Base-by-base conservation (phyloP, 2,888 invertebrate genomes). In the Deladenus siricidicola region DNA sequence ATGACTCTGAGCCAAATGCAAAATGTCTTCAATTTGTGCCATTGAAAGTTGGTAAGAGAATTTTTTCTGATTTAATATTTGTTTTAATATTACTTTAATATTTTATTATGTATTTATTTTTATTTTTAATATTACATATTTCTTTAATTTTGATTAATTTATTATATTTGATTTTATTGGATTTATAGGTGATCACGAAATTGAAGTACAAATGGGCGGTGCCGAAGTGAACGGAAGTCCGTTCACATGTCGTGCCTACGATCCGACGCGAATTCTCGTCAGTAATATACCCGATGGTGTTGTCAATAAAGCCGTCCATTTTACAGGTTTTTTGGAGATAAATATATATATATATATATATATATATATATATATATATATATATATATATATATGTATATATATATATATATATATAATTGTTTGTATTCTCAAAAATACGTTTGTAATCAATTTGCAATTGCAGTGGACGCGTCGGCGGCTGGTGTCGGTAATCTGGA, bases 401-500 rank as follows among this genome's bases (percentile, higher is more conserved):
- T 42, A 14, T 14, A 42, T 42, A 14, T 17, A 42, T 42, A 42
- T 42, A 17, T 42, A 14, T 42, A 17, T 17, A 14, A 42, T 17
- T 42, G 19, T n/a, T 47, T 47, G 8, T 8, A 23, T 53, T 39
- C 43, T 10, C 53, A 44, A 10, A 4, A 17, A 10, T 23, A 4
- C 6, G 4, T 14, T 6, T 26, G 4, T 23, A 4, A 30, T 10
- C 53, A 8, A 6, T 52, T 60, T 28, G 28, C 48, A 30, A 51
- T 64, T 72, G 52, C 60, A 72, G 78, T 98, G 79, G 96, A 98
- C 82, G 96, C 96, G 17, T 90, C 91, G 79, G 90, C 92, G 80
- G 96, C 96, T 3, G 98, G 96, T 21, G 92, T 96, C 0, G 98
- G 98, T 24, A 96, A 98, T 81, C 83, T 98, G 47, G 96, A 98